These are phyloP conservation scores for Mythimna vitellina DNA, from an alignment of 2,888 invertebrate genomes.

Conservation along the genomic window DNA sequence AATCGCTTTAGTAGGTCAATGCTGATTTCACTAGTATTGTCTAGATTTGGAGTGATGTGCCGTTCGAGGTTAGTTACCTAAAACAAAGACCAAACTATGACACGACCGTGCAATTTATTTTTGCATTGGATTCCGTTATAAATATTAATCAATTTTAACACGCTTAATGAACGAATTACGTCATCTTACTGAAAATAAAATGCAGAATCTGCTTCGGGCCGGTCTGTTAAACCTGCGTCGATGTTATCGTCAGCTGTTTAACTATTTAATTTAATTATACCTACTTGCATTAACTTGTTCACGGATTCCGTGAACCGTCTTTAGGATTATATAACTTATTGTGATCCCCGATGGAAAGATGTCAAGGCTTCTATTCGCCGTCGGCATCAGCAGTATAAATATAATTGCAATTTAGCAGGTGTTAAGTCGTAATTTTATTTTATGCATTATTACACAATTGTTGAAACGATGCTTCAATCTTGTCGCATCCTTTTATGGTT, in stretches of 20 bases:
- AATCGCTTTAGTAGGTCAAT: conserved; percentile 73
- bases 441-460: conserved; percentile 65
- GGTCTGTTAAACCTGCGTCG: conserved; percentile 20
- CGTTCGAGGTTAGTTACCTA: conserved; percentile 57
- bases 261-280: conserved; percentile 35
- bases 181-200: conserved; percentile 23
- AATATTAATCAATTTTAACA: conserved; percentile 25
- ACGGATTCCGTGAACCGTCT: conserved; percentile 60
- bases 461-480: conserved; percentile 46
- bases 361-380: conserved; percentile 73
- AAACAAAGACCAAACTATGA: conserved; percentile 37
- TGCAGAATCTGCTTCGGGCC: background rate
- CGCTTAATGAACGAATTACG: conserved; percentile 1
- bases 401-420: conserved; percentile 68
- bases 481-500: conserved; percentile 58
- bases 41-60: conserved; percentile 64
- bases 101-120: conserved; percentile 21
- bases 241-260: conserved; percentile 32
- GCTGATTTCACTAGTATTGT: conserved; percentile 68
- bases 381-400: conserved; percentile 59
- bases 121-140: conserved; percentile 9
- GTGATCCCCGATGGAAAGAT: conserved; percentile 66
- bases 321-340: conserved; percentile 52
- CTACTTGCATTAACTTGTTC: conserved; percentile 45
- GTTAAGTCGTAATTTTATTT: conserved; percentile 68